Base-by-base conservation (phyloP, 2,888 invertebrate species). In the Diogma glabrata region DNA sequence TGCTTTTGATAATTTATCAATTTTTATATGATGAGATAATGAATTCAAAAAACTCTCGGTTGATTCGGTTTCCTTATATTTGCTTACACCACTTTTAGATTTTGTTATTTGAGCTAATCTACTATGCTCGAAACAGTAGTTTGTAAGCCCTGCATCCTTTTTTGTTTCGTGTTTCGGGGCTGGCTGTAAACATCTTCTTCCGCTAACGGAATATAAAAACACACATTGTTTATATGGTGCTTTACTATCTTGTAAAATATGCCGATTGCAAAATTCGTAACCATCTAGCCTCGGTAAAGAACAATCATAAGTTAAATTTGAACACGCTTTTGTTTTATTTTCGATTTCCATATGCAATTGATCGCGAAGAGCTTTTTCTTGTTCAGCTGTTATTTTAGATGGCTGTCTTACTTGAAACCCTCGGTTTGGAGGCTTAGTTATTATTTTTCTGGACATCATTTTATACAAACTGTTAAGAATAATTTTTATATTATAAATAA, bases 211-310 rank as follows among this genome's bases (percentile, higher is more conserved):
- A 65, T 77, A 78, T 56, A 83, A 73, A 65, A 78, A 84, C 0
- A 77, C 73, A 64, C 95, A 96, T 57, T 85, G 87, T 55, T 80
- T 81, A 66, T 81, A 96, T 0, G 92, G 91, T 1, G 93, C 89
- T 10, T 72, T 76, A 6, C 84, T 78, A 65, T 95, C 94, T 58
- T 83, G 79, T 48, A 93, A 70, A 55, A 94, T 88, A 61, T 95
- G 95, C 4, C 82, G 76, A 4, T 79, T 74, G 64, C 94, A 95
- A 67, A 81, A 88, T 54, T 79, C 77, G 55, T 83, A 82, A 0
- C 84, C 84, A 8, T 84, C 78, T 0, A 91, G 65, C 43, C 81
- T 76, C 1, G 80, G 75, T 23, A 81, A 75, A 0, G 75, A 73
- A 58, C 88, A 88, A 52, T 81, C 79, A 60, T 81, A 84, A 1